A percentile compares a stretch with the other conserved stretches of the same genome.
Conservation (phyloP, 2,113 vertebrate species). For the Lycocorax pyrrhopterus region DNA sequence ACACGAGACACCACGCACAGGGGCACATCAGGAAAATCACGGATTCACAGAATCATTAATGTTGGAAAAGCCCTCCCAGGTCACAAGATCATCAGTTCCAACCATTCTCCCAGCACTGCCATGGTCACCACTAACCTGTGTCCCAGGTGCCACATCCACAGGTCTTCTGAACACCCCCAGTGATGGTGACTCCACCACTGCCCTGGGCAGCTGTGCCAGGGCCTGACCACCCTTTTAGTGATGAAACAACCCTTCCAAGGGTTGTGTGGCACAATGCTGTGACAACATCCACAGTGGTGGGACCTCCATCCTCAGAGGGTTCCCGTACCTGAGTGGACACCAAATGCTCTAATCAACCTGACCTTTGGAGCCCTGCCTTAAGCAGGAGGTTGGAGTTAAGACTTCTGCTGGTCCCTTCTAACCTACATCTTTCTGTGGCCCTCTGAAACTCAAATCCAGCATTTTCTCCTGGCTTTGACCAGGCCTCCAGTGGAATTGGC, state of each 20-base stretch:
- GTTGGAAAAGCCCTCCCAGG: not conserved
- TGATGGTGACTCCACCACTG: not conserved
- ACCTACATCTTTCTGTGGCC: not conserved
- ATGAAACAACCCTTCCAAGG: not conserved
- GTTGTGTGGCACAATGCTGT: not conserved
- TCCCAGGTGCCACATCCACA: not conserved
- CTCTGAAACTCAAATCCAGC: not conserved
- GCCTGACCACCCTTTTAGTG: not conserved
- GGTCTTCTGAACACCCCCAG: not conserved
- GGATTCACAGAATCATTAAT: not conserved
- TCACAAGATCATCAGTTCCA: not conserved
- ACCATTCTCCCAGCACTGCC: not conserved
- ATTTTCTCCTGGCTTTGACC: not conserved
- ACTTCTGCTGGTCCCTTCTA: not conserved
- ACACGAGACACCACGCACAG: not conserved
- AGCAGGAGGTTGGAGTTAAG: not conserved
- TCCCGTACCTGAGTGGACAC: not conserved
- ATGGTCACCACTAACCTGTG: not conserved
- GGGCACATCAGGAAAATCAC: not conserved
- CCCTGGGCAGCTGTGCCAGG: not conserved
- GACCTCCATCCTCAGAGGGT: not conserved
- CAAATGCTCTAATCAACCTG: not conserved
- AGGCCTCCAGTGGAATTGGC: not conserved
- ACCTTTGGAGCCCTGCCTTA: not conserved
- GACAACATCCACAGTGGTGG: not conserved